Base-by-base conservation (phyloP, 2,888 invertebrate species). In the Apamea crenata region DNA sequence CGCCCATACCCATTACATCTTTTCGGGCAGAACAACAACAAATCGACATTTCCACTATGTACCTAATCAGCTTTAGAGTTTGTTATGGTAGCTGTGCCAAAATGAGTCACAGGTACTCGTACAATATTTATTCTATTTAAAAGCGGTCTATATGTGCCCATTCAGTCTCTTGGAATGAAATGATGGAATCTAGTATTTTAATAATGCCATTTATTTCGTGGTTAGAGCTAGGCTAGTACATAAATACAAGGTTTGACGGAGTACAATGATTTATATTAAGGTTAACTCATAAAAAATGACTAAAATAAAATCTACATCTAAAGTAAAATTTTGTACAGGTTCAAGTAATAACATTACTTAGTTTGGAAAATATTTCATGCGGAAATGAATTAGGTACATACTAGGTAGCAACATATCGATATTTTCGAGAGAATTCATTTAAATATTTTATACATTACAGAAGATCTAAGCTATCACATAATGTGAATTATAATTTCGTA, bases 381-480 rank as follows among this genome's bases (percentile, higher is more conserved):
- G 91, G 90, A 91, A 93, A 93, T 93, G 91, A 95, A 94, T 94
- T 91, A 94, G 88, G 90, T 83, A 84, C 78, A 56, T 92, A 93
- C 92, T 94, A 94, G 61, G 29, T 63, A 63, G 91, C 88, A 91
- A 93, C 86, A 92, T 93, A 91, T 91, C 87, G 90, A 93, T 89
- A 91, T 91, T 93, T 94, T 93, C 91, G 91, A 93, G 92, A 93
- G 36, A 86, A 86, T 83, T 76, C 10, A 91, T 91, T 90, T 89
- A 85, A 91, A 92, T 93, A 92, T 93, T 93, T 92, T 88, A 93
- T 93, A 93, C 91, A 92, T 92, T 91, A 92, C 92, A 95, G 92
- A 96, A 96, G 95, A 96, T 96, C 96, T 96, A 95, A 92, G 89
- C 95, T 96, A 96, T 96, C 96, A 96, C 96, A 95, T 93, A 92